A percentile compares a stretch with the other conserved stretches of the same genome.
Conservation (phyloP, 2,113 vertebrate species). For the Trogon surrucura region DNA sequence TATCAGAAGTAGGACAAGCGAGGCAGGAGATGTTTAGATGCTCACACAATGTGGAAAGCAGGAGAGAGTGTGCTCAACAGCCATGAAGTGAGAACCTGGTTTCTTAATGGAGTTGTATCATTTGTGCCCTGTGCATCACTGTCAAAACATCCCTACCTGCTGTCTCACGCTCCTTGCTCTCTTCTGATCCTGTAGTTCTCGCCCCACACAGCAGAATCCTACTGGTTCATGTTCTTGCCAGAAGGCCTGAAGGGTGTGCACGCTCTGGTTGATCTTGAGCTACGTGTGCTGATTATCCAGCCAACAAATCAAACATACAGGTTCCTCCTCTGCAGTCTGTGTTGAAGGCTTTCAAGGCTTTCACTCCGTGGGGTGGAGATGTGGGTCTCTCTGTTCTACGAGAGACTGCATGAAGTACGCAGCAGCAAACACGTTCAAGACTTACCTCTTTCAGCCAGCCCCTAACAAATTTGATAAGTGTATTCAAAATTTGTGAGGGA, state of each 20-base stretch:
- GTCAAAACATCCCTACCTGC: background rate
- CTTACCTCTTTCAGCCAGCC: background rate
- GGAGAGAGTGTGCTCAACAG: background rate
- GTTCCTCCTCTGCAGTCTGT: background rate
- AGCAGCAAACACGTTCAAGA: background rate
- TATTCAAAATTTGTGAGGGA: background rate
- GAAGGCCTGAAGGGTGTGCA: fast-evolving
- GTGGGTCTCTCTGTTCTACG: background rate
- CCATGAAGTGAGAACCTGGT: background rate
- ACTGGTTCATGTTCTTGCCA: background rate
- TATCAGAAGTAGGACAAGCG: background rate
- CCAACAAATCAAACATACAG: background rate
- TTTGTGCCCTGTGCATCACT: background rate
- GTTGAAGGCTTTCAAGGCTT: background rate
- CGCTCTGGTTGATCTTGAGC: background rate
- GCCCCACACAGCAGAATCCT: background rate
- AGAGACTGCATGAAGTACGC: background rate
- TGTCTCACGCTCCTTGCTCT: background rate
- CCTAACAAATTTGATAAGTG: background rate
- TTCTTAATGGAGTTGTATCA: fast-evolving
- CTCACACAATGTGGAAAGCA: background rate
- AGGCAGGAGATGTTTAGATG: background rate
- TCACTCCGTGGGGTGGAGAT: background rate
- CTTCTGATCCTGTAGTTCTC: background rate
- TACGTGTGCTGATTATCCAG: background rate